Evolutionary conservation across 2,888 invertebrate genomes (phyloP), one percentile per base, ranked within the genome.

Genomic region (Dastarcus helophoroides): DNA sequence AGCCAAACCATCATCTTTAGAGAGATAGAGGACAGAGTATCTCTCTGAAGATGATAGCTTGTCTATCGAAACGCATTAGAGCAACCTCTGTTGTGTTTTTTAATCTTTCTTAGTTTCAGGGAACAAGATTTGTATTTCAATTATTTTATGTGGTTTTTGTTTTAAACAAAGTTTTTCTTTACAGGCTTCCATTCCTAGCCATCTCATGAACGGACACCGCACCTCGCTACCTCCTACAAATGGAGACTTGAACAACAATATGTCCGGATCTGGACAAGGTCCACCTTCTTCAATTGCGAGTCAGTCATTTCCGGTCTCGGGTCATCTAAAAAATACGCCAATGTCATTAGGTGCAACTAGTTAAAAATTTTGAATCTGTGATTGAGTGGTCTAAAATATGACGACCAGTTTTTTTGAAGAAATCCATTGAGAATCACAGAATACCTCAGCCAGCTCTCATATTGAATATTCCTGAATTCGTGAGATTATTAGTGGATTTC

Each of bases 191-290:
- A 43, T 60, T 30, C 56, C 59, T 16, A 49, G 48, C 43, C 59
- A 61, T 55, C 56, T 72, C 48, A 69, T 74, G 65, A 73, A 73
- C 56, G 73, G 60, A 12, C 60, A 58, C 39, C 51, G 57, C 28
- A 51, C 58, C 10, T 44, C 51, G 3, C 44, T 55, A 24, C 51
- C 53, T 54, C 54, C 59, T 10, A 61, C 72, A 15, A 60, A 60
- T 29, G 75, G 75, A n/a, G 76, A 76, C 54, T 58, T 74, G 44
- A 75, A 76, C 65, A 76, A 76, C 64, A 76, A 76, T 61, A 75
- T 74, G 74, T 72, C 73, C 9, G 60, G 53, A 26, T 36, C 34
- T 13, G 65, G 40, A 55, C 70, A 38, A 38, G 51, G 50, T 7
- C 54, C 56, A 49, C 53, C 54, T 16, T 52, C 48, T 41, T 51